Base-by-base conservation (phyloP, 2,797 vertebrate species). In the Spinus pinus region DNA sequence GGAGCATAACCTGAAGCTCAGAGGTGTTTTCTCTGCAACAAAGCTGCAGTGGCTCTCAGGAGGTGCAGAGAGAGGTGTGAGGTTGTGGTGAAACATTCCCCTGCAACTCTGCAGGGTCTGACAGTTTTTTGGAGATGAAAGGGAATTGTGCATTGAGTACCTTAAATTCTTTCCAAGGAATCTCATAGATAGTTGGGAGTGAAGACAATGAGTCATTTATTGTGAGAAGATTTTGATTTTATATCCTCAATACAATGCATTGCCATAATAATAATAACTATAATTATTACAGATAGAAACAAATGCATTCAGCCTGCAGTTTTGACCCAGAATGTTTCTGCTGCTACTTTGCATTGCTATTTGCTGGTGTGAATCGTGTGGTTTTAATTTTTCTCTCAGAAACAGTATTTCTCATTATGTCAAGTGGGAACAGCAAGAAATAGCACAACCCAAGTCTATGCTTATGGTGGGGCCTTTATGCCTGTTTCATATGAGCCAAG, bases 221-320 rank as follows among this genome's bases (percentile, higher is more conserved):
- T 97, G 96, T 97, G 97, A 97, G 95, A 95, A 60, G 79, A 95
- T 90, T 96, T 90, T 97, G 96, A 70, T 95, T 97, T 98, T 95
- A 94, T 95, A 95, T 95, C 96, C 96, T 85, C 80, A 94, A 50
- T 92, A 56, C 35, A 97, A 96, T 70, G 73, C 97, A 96, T 98
- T 97, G 93, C 91, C 94, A 90, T 96, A 95, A 97, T 97, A 97
- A 97, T 96, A 61, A 94, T 97, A 94, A 97, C 97, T 96, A 97
- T 96, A 58, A 94, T 97, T 94, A 95, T 97, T 96, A 94, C 88
- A 79, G 93, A 89, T 93, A 93, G 94, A 97, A 98, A 96, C 81
- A 95, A 97, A 96, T 86, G 87, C 81, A 88, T 84, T 91, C 93
- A 95, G 92, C 78, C 94, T 64, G 51, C 51, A 96, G 92, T 90